Evolutionary conservation across 2,113 vertebrate genomes (phyloP).

Genomic region (Cromileptes altivelis): DNA sequence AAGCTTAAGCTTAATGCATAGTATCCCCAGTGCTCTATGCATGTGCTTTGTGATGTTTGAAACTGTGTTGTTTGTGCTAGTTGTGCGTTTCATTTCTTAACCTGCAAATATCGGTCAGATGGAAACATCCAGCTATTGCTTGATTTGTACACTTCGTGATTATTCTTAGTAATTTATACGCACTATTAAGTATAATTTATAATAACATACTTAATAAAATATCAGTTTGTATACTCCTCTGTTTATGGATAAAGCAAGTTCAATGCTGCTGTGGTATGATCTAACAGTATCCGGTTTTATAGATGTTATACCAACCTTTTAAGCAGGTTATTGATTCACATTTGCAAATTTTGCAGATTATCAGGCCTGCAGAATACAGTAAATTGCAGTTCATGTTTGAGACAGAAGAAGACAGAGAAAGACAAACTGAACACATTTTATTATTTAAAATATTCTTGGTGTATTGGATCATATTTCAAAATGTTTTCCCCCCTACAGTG

Average conservation of each 20-base stretch:
- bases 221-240: not conserved
- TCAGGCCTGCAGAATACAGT: not conserved
- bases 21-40: not conserved
- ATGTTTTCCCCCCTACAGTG: not conserved
- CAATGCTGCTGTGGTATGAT: not conserved
- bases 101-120: not conserved
- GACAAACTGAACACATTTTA: not conserved
- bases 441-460: slow-evolving; percentile 12
- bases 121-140: not conserved
- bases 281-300: not conserved
- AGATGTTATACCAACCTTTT: not conserved
- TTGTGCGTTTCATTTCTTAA: not conserved
- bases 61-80: no score
- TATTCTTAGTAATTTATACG: not conserved
- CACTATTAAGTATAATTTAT: no score
- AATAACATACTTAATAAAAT: no score
- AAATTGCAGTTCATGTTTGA: not conserved
- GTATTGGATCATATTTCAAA: slow-evolving; percentile 4
- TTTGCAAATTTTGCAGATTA: not conserved
- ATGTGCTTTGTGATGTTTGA: not conserved
- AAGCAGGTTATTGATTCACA: not conserved
- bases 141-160: not conserved
- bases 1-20: not conserved
- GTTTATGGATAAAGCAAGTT: not conserved
- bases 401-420: not conserved